Evolutionary conservation across 2,888 invertebrate genomes (phyloP).

Genomic region (Harmothoe impar): DNA sequence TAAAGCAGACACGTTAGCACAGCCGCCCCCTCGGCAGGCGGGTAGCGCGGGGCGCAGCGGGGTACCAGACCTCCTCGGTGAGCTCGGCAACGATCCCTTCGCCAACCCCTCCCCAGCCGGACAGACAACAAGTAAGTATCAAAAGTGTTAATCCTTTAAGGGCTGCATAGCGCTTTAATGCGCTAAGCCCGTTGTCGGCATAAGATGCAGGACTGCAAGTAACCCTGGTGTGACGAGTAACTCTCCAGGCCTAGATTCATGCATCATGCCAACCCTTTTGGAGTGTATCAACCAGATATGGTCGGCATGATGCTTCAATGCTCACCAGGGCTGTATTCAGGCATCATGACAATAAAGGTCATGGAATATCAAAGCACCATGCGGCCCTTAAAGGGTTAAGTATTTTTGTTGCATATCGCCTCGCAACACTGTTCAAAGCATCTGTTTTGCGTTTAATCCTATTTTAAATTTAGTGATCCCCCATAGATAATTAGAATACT

Average conservation of each 20-base stretch:
- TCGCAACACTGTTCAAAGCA: background rate
- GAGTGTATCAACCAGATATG: too few species aligned
- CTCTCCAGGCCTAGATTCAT: too few species aligned
- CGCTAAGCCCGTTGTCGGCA: too few species aligned
- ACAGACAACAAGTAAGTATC: slow-evolving; percentile 44
- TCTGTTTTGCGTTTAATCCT: background rate
- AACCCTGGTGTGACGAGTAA: background rate
- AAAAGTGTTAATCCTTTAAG: too few species aligned
- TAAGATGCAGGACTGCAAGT: background rate
- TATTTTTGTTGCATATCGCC: background rate
- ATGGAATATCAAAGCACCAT: too few species aligned
- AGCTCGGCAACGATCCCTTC: slow-evolving; percentile 82
- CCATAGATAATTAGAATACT: too few species aligned
- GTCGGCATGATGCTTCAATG: too few species aligned
- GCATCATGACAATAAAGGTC: too few species aligned
- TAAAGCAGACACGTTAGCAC: slow-evolving; percentile 27
- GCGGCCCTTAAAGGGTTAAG: too few species aligned
- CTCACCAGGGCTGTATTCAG: too few species aligned
- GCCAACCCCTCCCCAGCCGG: slow-evolving; percentile 75
- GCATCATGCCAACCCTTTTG: too few species aligned
- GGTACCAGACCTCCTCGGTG: slow-evolving; percentile 81
- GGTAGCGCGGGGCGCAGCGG: slow-evolving; percentile 73
- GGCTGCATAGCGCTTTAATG: too few species aligned
- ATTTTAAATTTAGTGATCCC: background rate
- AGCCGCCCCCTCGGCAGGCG: slow-evolving; percentile 73